Conservation (phyloP, 1,140 invertebrate species). For the Calliopsis andreniformis region DNA sequence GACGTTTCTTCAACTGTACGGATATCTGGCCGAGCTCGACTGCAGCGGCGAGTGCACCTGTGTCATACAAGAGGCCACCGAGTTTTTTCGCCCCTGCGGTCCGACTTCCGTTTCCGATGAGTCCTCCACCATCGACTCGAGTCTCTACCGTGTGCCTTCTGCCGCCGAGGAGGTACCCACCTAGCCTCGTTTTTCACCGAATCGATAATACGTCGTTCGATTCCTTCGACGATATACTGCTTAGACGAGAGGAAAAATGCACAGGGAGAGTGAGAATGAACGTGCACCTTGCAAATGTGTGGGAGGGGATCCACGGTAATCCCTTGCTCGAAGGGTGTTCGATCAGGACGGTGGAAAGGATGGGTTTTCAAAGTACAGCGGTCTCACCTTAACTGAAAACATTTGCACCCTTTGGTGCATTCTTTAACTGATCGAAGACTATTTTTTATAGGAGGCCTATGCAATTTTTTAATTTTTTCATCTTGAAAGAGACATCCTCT, state of each 20-base stretch:
- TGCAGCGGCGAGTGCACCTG: slow-evolving; percentile 73
- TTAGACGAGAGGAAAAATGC: background rate
- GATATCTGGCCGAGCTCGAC: slow-evolving; percentile 87
- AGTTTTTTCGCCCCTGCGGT: slow-evolving; percentile 22
- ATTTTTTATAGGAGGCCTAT: too few species aligned
- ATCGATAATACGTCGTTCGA: slow-evolving; percentile 25
- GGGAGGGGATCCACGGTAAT: too few species aligned
- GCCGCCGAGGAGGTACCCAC: slow-evolving; percentile 40
- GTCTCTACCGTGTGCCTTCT: background rate
- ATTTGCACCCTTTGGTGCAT: too few species aligned
- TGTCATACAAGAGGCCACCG: slow-evolving; percentile 13
- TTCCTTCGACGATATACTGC: background rate
- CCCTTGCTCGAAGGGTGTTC: too few species aligned
- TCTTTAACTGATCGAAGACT: too few species aligned
- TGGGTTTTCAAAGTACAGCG: too few species aligned
- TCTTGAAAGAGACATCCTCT: too few species aligned
- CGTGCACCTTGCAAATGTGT: too few species aligned
- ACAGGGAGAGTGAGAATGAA: too few species aligned
- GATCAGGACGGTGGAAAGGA: too few species aligned
- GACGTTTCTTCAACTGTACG: slow-evolving; percentile 86
- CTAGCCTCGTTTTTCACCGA: slow-evolving; percentile 19
- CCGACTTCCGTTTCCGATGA: background rate
- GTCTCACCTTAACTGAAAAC: too few species aligned
- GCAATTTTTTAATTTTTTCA: too few species aligned
- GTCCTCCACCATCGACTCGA: slow-evolving; percentile 43